phyloP scores from a whole-genome alignment of 2,797 vertebrate genomes.

The Pseudomugil tenellus region DNA sequence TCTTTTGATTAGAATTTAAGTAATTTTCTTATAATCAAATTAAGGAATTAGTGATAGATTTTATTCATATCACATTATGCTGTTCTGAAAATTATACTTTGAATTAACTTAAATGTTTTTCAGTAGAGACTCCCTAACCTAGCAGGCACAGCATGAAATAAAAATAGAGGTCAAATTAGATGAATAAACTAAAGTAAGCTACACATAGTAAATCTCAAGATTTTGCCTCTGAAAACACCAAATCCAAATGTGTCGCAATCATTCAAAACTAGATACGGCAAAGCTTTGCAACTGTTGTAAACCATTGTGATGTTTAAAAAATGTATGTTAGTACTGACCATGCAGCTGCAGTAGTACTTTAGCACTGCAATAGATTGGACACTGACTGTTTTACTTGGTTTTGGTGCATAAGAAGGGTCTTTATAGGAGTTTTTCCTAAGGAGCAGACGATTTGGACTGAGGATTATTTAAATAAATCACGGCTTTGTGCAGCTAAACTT shows the following conservation, averaged over 20 bases:
- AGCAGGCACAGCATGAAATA: neutral
- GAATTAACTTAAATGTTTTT: neutral
- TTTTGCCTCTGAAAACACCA: neutral
- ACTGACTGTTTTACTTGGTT: neutral
- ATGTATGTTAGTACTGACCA: too few relatives aligned
- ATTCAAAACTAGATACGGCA: neutral
- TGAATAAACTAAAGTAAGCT: neutral
- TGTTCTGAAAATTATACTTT: neutral
- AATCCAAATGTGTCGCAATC: neutral
- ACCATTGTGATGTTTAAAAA: neutral
- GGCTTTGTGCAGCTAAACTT: neutral
- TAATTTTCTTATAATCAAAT: too few relatives aligned
- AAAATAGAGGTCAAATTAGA: neutral
- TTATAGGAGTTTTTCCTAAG: neutral
- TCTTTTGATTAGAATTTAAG: slow-evolving; percentile 1
- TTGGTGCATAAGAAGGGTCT: neutral
- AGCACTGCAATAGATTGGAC: neutral
- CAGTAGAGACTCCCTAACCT: neutral
- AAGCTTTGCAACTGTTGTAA: neutral
- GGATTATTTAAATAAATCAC: neutral
- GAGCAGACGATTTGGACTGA: neutral
- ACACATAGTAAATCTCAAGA: neutral
- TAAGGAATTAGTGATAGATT: neutral
- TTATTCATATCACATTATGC: neutral
- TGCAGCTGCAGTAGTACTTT: too few relatives aligned